Evolutionary conservation across 2,888 invertebrate species (phyloP), one percentile per base, ranked within the genome.

Genomic region (Globia sparganii): DNA sequence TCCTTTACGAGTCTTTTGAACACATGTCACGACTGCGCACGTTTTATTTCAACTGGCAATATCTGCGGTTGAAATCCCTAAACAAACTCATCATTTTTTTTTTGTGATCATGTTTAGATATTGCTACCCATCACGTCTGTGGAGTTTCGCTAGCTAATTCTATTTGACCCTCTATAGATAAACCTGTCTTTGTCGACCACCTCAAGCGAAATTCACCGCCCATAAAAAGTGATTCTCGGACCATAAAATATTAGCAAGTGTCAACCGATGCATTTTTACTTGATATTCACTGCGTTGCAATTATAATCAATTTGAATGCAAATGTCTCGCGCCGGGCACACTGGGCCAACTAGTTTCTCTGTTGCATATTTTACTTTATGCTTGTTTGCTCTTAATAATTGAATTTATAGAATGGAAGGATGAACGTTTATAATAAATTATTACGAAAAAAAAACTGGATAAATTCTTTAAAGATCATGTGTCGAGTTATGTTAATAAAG

Each of bases 281-380:
- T 34, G 65, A 84, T 74, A 78, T 68, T 31, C 67, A 40, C 21
- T 72, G 81, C 49, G 67, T 37, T 64, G 74, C 76, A 88, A 83
- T 88, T 87, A 84, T 80, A 86, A 84, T 86, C 80, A 86, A 87
- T 87, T 88, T 88, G 76, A 77, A 88, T 87, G 87, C 88, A 87
- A 87, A 87, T 77, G 37, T 67, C 37, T 76, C 70, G 67, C 77
- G 58, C 69, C 66, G 25, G 61, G 72, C 75, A 77, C 77, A 84
- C 79, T 71, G 64, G 65, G 49, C 78, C 72, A 77, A 69, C 86
- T 77, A 66, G 83, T 85, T 81, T 73, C 72, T 80, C 81, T 66
- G 78, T 77, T 85, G 84, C 85, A 85, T 89, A 88, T 84, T 79
- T 85, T 71, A 79, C 71, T 62, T 34, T 15, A 72, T 80, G 81